A percentile compares a stretch with the other conserved stretches of the same genome.
phyloP scores from a whole-genome alignment of 1,140 invertebrate species.

The Drosophila nebulosa region DNA sequence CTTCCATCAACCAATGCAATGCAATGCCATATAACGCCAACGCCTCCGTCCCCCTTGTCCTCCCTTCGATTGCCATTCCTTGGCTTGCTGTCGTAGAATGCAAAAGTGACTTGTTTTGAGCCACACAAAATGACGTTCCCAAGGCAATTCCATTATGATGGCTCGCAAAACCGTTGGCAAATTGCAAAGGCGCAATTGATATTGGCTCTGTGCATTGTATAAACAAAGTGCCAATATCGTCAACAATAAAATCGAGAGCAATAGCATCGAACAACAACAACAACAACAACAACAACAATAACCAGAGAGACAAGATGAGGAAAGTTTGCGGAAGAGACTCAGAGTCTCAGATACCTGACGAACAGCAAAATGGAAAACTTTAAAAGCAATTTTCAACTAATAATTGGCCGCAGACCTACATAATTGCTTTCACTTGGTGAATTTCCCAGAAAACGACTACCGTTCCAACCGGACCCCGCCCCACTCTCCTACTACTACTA shows the following conservation, averaged over 20 bases:
- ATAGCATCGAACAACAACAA: not conserved
- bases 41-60: not conserved
- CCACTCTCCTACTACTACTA: too few relatives aligned
- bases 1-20: not conserved
- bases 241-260: conserved; percentile 11
- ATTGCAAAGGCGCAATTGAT: conserved; percentile 73
- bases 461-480: too few relatives aligned
- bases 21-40: not conserved
- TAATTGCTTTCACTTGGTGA: not conserved
- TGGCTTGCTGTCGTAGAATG: conserved; percentile 18
- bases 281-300: not conserved
- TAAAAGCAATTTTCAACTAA: conserved; percentile 32
- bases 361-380: conserved; percentile 17
- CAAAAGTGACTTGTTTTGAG: conserved; percentile 68
- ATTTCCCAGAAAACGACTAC: not conserved
- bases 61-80: conserved; percentile 11
- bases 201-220: conserved; percentile 53
- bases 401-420: conserved; percentile 39
- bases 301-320: not conserved
- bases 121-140: conserved; percentile 72
- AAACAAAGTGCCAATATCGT: conserved; percentile 40
- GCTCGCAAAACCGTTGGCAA: conserved; percentile 58
- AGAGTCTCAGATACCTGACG: not conserved
- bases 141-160: conserved; percentile 75
- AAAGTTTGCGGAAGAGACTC: not conserved